A percentile compares a stretch with the other conserved stretches of the same genome.
These are phyloP conservation scores for Cynodonichthys magdalenae DNA, from an alignment of 2,797 vertebrate species.

Conservation along the genomic window DNA sequence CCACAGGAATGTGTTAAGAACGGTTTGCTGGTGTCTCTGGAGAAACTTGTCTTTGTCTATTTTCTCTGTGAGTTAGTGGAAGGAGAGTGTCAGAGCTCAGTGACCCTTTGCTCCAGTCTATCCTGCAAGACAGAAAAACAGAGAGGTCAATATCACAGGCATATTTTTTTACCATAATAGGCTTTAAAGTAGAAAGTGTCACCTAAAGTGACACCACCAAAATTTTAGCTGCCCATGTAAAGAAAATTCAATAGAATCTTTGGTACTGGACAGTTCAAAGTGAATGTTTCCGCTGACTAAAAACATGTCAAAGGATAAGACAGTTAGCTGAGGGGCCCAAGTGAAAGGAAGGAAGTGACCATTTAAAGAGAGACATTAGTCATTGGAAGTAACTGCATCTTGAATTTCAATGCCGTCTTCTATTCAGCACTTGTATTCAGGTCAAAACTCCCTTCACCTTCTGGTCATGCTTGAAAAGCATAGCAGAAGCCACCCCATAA, in stretches of 20 bases:
- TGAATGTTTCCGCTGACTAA: conserved; percentile 49
- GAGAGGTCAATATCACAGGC: conserved; percentile 52
- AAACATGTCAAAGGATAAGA: conserved; percentile 50
- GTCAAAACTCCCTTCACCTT: conserved; percentile 61
- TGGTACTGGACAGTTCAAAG: conserved; percentile 12
- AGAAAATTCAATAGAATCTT: conserved; percentile 20
- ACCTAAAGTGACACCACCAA: conserved; percentile 24
- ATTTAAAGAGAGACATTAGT: conserved; percentile 73
- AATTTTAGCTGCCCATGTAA: conserved; percentile 27
- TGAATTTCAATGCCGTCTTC: conserved; percentile 68
- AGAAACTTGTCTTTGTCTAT: conserved; percentile 21
- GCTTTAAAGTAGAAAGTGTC: conserved; percentile 33
- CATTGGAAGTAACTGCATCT: conserved; percentile 59
- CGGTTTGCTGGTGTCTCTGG: conserved; percentile 3
- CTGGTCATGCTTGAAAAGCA: conserved; percentile 65
- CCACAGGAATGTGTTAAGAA: conserved; percentile 21
- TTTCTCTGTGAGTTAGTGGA: conserved; percentile 43
- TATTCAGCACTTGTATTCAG: conserved; percentile 67
- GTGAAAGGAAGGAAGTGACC: conserved; percentile 63
- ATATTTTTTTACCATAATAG: conserved; percentile 61
- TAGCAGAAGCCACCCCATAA: conserved; percentile 72
- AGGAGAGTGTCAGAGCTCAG: conserved; percentile 54
- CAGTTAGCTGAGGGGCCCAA: conserved; percentile 37
- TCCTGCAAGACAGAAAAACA: conserved; percentile 70
- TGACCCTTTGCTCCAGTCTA: conserved; percentile 61